Conservation (phyloP, 2,797 vertebrate species). For the Halcyon chelicuti region DNA sequence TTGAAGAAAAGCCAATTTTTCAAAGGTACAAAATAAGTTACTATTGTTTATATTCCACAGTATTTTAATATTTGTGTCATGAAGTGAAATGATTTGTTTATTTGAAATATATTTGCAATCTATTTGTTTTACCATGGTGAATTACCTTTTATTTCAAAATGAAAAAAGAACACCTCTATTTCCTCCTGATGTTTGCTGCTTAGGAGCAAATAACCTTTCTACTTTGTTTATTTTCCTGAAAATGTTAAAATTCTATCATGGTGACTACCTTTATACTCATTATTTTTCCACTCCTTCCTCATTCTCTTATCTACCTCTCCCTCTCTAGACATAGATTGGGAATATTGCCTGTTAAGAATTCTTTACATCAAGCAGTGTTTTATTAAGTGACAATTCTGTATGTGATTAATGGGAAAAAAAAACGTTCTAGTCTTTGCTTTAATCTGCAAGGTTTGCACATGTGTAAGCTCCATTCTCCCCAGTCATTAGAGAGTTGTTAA, state of each 20-base stretch:
- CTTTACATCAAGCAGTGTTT: background rate
- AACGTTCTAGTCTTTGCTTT: background rate
- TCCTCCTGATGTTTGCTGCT: background rate
- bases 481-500: background rate
- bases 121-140: background rate
- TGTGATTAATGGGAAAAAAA: background rate
- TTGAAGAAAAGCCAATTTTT: background rate
- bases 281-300: background rate
- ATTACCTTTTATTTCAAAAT: background rate
- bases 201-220: background rate
- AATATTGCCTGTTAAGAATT: background rate
- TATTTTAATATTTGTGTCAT: background rate
- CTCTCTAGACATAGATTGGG: background rate
- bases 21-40: background rate
- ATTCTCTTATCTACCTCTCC: background rate
- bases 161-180: background rate
- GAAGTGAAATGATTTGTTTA: background rate
- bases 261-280: background rate
- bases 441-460: background rate
- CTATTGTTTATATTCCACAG: background rate
- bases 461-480: background rate
- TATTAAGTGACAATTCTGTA: background rate
- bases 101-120: background rate
- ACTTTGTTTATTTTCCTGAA: background rate
- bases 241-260: background rate